Evolutionary conservation across 2,797 vertebrate genomes (phyloP), one percentile per base, ranked within the genome.

Genomic region (Hafferia zeledoni): DNA sequence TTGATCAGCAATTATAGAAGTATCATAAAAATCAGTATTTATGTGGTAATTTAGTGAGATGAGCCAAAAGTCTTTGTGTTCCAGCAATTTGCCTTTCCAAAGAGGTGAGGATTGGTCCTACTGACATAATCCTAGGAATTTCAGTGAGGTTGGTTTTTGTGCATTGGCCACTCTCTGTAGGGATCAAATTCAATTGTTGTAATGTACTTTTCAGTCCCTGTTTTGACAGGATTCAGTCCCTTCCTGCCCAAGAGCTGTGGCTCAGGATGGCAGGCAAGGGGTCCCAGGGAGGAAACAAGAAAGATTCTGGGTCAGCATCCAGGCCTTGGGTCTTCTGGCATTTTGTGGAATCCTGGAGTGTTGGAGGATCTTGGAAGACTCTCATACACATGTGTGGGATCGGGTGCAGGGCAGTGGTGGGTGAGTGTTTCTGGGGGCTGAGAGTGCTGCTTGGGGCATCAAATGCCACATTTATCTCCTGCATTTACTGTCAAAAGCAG

Each of bases 311-410:
- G 12, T 65, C 43, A 53, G 33, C 31, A 57, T 70, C 57, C 13
- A 13, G 47, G 24, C 23, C 23, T 53, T 75, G n/a, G 33, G 12
- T 8, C 14, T 79, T 46, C 61, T 37, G 41, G 20, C 67, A 20
- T 37, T 25, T 31, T 8, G 31, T 52, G 52, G 23, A 10, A 18
- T 2, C 33, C 31, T 33, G 31, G 31, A 65, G 33, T 1, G 4
- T 20, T 47, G 46, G 56, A 55, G 20, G 25, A 18, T 59, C n/a
- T 68, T 43, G 31, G 37, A 35, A 68, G 11, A 49, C 5, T 12
- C 3, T 0, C 33, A 11, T 15, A 23, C 10, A 17, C 2, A 18
- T 53, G 43, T 22, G 6, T 31, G 3, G 59, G 19, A 15, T 57
- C 5, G 3, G 7, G 6, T 24, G 9, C 35, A 22, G 35, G 35